Evolutionary conservation across 2,113 vertebrate species (phyloP).

Genomic region (Candoia aspera): DNA sequence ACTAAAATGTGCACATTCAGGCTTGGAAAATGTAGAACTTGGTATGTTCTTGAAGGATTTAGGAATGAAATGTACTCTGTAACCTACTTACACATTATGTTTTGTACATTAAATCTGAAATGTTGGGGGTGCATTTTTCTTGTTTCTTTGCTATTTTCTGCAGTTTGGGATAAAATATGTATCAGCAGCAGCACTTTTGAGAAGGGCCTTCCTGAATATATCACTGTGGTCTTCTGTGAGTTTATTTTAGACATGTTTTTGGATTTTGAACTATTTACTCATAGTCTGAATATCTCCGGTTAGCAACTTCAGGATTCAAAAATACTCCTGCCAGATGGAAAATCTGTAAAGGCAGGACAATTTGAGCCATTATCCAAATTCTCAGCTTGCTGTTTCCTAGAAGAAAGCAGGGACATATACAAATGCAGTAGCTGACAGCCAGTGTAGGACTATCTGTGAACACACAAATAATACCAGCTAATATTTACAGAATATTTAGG

Average conservation of each 20-base stretch:
- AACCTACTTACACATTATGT: neutral
- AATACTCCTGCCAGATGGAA: neutral
- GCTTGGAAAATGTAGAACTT: neutral
- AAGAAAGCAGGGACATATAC: neutral
- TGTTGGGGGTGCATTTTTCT: neutral
- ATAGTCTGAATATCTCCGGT: neutral
- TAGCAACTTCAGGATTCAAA: neutral
- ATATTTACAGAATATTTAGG: no score
- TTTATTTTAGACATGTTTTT: neutral
- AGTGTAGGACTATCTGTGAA: neutral
- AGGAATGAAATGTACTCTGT: neutral
- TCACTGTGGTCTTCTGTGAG: neutral
- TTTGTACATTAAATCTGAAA: neutral
- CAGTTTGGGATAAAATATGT: neutral
- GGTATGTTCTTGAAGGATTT: neutral
- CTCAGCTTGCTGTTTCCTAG: neutral
- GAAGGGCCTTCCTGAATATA: neutral
- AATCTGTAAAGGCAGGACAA: neutral
- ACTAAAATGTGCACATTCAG: neutral
- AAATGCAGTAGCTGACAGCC: neutral
- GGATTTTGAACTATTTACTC: neutral
- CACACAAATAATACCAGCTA: neutral
- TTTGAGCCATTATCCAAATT: neutral
- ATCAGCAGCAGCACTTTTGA: neutral
- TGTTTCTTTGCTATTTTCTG: neutral